Evolutionary conservation across 2,888 invertebrate genomes (phyloP).

Genomic region (Acleris emargana): DNA sequence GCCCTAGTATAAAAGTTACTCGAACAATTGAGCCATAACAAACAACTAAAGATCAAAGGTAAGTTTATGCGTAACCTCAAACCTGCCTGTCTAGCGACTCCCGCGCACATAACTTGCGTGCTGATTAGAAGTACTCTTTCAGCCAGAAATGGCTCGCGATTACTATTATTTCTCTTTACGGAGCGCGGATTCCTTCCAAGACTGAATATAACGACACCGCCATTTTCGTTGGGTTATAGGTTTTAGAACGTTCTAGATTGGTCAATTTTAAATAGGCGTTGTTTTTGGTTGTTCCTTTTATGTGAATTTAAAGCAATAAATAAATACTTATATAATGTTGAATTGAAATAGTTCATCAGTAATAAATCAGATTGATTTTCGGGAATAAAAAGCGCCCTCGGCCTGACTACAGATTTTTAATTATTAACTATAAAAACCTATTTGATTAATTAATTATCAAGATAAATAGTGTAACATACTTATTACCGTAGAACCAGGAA

Average conservation of each 20-base stretch:
- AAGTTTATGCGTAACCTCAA: slow-evolving; percentile 19
- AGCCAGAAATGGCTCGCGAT: slow-evolving; percentile 49
- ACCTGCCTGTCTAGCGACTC: background rate
- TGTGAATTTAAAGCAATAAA: too few species aligned
- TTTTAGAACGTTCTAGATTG: slow-evolving; percentile 46
- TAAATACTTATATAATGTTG: too few species aligned
- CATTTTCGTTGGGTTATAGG: slow-evolving; percentile 55
- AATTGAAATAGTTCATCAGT: too few species aligned
- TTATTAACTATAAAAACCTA: too few species aligned
- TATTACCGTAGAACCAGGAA: slow-evolving; percentile 33
- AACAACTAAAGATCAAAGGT: background rate
- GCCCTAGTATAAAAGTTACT: too few species aligned
- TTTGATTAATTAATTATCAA: slow-evolving; percentile 26
- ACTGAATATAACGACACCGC: slow-evolving; percentile 69
- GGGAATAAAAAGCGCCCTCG: too few species aligned
- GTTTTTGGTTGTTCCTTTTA: too few species aligned
- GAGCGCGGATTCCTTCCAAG: slow-evolving; percentile 50
- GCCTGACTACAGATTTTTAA: too few species aligned
- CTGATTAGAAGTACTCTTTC: slow-evolving; percentile 56
- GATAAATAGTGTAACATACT: slow-evolving; percentile 27
- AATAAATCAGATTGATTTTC: too few species aligned
- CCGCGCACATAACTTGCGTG: slow-evolving; percentile 21
- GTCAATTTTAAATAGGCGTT: slow-evolving; percentile 18
- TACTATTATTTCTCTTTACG: slow-evolving; percentile 70
- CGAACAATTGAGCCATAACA: background rate